Evolutionary conservation across 1,140 invertebrate species (phyloP).

Genomic region (Apis dorsata): DNA sequence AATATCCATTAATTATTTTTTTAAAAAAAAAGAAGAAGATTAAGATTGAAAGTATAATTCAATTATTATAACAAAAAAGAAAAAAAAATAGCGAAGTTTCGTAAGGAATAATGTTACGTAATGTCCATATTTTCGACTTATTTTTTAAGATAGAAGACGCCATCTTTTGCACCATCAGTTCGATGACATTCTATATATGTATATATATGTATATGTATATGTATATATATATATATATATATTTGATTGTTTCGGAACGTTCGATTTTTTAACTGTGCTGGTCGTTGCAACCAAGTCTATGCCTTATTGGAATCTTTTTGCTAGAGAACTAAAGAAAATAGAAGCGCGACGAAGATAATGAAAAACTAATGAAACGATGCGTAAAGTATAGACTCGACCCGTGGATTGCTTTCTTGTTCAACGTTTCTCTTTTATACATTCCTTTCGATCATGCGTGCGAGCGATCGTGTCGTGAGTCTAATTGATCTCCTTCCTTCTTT

Average conservation of each 20-base stretch:
- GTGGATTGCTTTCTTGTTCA: slow-evolving; percentile 23
- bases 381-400: slow-evolving; percentile 12
- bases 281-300: slow-evolving; percentile 63
- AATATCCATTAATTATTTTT: no score
- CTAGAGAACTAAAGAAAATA: slow-evolving; percentile 37
- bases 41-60: no score
- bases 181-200: not conserved
- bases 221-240: not conserved
- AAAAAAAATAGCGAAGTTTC: no score
- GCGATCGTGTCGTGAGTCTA: slow-evolving; percentile 6
- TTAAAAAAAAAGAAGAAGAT: no score
- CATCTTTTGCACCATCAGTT: no score
- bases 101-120: no score
- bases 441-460: slow-evolving; percentile 25
- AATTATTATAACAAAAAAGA: no score
- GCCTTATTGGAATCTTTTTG: slow-evolving; percentile 61
- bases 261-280: slow-evolving; percentile 67
- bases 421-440: not conserved
- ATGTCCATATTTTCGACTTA: no score
- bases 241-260: slow-evolving; percentile 67
- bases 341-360: slow-evolving; percentile 17
- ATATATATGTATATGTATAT: not conserved
- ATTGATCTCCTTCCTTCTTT: not conserved
- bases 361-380: not conserved
- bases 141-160: no score